Evolutionary conservation across 2,113 vertebrate species (phyloP).

Genomic region (Pelecanoides urinatrix): DNA sequence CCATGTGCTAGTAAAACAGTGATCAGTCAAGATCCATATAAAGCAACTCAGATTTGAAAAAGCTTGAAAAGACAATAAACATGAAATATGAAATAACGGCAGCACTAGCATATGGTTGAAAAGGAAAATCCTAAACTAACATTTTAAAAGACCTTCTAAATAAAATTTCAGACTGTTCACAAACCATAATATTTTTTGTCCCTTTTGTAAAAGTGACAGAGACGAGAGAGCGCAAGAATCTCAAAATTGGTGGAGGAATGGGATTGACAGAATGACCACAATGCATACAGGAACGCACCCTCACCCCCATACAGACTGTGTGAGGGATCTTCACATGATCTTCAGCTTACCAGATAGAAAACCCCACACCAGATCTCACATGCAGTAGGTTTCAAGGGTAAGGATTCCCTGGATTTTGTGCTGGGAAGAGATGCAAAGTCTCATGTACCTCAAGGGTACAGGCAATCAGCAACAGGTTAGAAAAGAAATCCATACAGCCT

Average conservation of each 20-base stretch:
- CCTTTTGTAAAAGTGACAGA: not conserved
- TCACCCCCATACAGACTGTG: not conserved
- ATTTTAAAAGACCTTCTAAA: not conserved
- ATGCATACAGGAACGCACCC: not conserved
- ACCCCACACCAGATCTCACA: not conserved
- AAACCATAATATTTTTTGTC: accelerated
- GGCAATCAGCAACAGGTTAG: not conserved
- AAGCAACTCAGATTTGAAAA: not conserved
- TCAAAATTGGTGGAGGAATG: not conserved
- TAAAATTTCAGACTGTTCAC: not conserved
- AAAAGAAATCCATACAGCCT: not conserved
- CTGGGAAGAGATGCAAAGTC: not conserved
- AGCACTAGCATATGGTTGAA: not conserved
- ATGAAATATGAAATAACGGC: not conserved
- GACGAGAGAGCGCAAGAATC: not conserved
- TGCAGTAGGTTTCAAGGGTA: not conserved
- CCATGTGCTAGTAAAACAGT: accelerated
- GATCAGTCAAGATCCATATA: not conserved
- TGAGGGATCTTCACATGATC: accelerated
- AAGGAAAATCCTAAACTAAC: not conserved
- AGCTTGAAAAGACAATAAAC: not conserved
- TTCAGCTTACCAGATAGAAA: not conserved
- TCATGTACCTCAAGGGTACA: not conserved
- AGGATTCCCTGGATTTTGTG: not conserved
- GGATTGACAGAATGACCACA: not conserved